A percentile compares a stretch with the other conserved stretches of the same genome.
These are phyloP conservation scores for Cliona cf. orientalis DNA, from an alignment of 37 sponge, comb jelly and placozoan genomes.

Conservation along the genomic window DNA sequence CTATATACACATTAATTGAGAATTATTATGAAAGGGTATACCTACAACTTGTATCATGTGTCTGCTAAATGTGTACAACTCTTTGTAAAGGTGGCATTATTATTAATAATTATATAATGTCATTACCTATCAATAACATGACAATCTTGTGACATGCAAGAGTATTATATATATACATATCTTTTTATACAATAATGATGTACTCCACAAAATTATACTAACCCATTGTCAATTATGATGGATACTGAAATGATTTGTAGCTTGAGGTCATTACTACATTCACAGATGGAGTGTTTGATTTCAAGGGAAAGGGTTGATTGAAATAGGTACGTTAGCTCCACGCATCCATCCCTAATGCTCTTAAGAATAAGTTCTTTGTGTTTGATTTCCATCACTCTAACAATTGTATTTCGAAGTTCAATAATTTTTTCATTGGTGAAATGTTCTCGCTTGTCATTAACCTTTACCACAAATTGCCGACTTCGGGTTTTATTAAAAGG, in stretches of 20 bases:
- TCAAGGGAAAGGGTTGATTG: background rate
- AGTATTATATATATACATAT: too few species aligned
- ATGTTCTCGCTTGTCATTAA: background rate
- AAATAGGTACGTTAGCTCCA: background rate
- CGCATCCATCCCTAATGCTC: background rate
- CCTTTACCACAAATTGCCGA: background rate
- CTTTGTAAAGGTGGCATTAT: too few species aligned
- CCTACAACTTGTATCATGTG: too few species aligned
- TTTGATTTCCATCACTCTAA: background rate
- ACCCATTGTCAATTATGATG: background rate
- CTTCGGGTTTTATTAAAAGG: background rate
- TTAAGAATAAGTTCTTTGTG: background rate
- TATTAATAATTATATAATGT: background rate
- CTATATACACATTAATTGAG: background rate
- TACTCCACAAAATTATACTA: background rate
- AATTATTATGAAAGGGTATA: background rate
- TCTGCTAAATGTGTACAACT: too few species aligned
- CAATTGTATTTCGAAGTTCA: background rate
- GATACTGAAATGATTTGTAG: background rate
- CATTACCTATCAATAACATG: too few species aligned
- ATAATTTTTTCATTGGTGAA: background rate
- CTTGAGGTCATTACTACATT: background rate
- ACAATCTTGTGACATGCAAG: too few species aligned
- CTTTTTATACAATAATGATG: background rate
- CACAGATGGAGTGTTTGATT: background rate